Evolutionary conservation across 2,888 invertebrate species (phyloP), one percentile per base, ranked within the genome.

Genomic region (Aporophyla lueneburgensis): DNA sequence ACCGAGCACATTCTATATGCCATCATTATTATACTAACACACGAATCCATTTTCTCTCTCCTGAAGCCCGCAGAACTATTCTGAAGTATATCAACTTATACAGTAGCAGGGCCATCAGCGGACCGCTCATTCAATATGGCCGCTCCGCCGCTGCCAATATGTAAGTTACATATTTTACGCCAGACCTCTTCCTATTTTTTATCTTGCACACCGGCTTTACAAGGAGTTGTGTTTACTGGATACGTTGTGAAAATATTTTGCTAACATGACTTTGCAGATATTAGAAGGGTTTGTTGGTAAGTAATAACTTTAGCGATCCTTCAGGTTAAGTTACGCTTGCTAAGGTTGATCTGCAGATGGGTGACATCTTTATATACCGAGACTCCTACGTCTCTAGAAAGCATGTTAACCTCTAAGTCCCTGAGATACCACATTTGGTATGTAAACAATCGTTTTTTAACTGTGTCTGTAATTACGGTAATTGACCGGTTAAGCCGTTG

Each of bases 81-180:
- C 24, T 6, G 16, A 65, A 81, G 71, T 85, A 74, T 73, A 67
- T 73, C 76, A 68, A 78, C 43, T 74, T 75, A 78, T 71, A 72
- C 24, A 61, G 58, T 27, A 73, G 80, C 80, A 66, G 67, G 79
- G 81, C 83, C 78, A 82, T 84, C 86, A 80, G 67, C 58, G 83
- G 89, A 85, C 88, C 84, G 87, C 88, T 86, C 90, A 91, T 85
- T 93, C 96, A 96, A 96, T 96, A 96, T 95, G 95, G 92, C 93
- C 87, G 87, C 82, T 71, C 51, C 84, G 14, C 88, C 88, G 88
- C 89, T 88, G 88, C 94, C 96, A 96, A 96, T 96, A 96, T 96
- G 96, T 95, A 94, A 94, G 93, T 94, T 95, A 93, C 95, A 95
- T 96, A 96, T 96, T 95, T 95, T 93, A 95, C 90, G 89, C 88